A percentile compares a stretch with the other conserved stretches of the same genome.
These are phyloP conservation scores for Salvelinus fontinalis DNA, from an alignment of 2,113 vertebrate genomes.

Conservation along the genomic window DNA sequence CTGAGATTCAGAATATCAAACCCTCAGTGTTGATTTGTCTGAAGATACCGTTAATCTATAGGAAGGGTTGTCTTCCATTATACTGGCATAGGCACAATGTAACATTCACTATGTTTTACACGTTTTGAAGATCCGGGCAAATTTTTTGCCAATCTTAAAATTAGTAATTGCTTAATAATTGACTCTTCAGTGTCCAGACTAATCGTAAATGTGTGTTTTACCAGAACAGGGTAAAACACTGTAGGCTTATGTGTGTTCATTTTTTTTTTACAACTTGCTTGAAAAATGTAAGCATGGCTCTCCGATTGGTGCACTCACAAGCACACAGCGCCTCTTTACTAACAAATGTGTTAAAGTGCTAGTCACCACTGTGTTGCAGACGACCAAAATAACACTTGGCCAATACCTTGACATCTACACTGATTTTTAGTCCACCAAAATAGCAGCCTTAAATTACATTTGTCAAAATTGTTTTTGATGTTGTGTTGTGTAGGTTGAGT, in stretches of 20 bases:
- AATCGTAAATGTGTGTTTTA: no score
- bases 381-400: conserved; percentile 28
- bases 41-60: no score
- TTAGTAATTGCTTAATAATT: no score
- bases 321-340: not conserved
- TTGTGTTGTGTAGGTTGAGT: not conserved
- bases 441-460: conserved; percentile 25
- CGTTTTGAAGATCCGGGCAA: no score
- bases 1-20: not conserved
- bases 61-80: no score
- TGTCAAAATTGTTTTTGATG: no score
- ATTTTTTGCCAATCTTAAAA: no score
- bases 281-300: not conserved
- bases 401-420: conserved; percentile 39
- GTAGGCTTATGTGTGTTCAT: no score
- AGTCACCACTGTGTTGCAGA: conserved; percentile 4
- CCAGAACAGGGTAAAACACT: no score
- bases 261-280: not conserved
- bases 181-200: no score
- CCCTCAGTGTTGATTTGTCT: not conserved
- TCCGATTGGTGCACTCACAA: not conserved
- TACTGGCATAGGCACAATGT: no score
- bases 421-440: conserved; percentile 38
- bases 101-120: no score
- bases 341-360: not conserved